Evolutionary conservation across 2,888 invertebrate species (phyloP).

Genomic region (Drosophila flavopinicola): DNA sequence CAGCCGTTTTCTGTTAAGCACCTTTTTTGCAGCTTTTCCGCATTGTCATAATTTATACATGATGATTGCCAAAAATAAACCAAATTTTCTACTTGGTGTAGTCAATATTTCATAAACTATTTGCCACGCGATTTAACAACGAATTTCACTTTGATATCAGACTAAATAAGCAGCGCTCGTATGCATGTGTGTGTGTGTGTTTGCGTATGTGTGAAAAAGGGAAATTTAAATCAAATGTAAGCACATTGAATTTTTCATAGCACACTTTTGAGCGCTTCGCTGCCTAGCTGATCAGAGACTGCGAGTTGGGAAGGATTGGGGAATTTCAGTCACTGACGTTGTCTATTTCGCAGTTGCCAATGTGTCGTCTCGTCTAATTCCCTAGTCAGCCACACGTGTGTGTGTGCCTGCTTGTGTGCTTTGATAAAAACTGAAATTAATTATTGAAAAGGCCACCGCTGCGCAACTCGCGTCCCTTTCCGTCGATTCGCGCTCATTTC

Average conservation of each 20-base stretch:
- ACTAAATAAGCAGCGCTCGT: constrained; percentile 37
- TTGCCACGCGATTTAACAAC: constrained; percentile 75
- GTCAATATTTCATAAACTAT: constrained; percentile 66
- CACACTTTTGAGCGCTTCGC: constrained; percentile 48
- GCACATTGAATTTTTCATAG: constrained; percentile 68
- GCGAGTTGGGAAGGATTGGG: background rate
- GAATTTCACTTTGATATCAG: constrained; percentile 70
- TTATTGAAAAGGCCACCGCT: constrained; percentile 69
- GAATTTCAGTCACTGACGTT: constrained; percentile 24
- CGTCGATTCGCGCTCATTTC: constrained; percentile 46
- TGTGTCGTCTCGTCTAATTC: constrained; percentile 54
- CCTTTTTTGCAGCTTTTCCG: constrained; percentile 22
- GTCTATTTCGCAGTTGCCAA: constrained; percentile 65
- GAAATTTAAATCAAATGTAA: constrained; percentile 76
- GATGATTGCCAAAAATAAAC: constrained; percentile 63
- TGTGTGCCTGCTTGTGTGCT: constrained; percentile 40
- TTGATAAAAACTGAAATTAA: constrained; percentile 80
- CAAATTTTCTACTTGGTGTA: constrained; percentile 30
- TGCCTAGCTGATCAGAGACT: background rate
- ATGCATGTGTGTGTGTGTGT: constrained; percentile 39
- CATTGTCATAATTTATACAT: constrained; percentile 52
- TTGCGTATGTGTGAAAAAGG: constrained; percentile 41
- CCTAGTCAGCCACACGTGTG: constrained; percentile 42
- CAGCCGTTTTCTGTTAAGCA: constrained; percentile 31
- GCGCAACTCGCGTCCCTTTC: constrained; percentile 16